phyloP scores from a whole-genome alignment of 2,113 vertebrate genomes.

The Ochotona princeps region DNA sequence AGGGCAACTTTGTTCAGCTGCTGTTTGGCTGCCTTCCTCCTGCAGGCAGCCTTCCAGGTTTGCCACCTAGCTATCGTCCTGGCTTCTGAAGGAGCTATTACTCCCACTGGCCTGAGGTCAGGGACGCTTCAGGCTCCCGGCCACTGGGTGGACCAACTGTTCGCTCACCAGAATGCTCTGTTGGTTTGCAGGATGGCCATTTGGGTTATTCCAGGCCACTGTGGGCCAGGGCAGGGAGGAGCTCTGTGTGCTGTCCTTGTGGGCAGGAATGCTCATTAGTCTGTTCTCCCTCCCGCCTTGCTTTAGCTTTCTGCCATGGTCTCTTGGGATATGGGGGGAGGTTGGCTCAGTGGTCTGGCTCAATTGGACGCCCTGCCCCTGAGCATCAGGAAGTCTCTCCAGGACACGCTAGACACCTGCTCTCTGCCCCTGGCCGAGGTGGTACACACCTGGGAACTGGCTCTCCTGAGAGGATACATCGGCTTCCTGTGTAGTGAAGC shows the following conservation, averaged over 20 bases:
- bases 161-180: background rate
- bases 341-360: background rate
- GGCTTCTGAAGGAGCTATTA: background rate
- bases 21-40: background rate
- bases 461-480: too few species aligned
- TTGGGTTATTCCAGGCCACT: background rate
- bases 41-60: background rate
- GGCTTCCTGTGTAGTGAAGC: background rate
- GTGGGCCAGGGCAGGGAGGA: fast-evolving
- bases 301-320: background rate
- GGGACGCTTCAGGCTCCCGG: background rate
- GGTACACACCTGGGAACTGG: too few species aligned
- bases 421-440: background rate
- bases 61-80: background rate
- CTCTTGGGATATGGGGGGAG: background rate
- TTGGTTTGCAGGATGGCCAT: background rate
- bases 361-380: background rate
- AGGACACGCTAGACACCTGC: background rate
- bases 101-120: background rate
- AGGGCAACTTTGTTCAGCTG: background rate
- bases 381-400: background rate
- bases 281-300: too few species aligned
- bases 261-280: background rate
- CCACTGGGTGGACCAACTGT: background rate
- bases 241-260: background rate